A percentile compares a stretch with the other conserved stretches of the same genome.
phyloP scores from a whole-genome alignment of 2,888 invertebrate genomes.

The Torymus aiolomorphi region DNA sequence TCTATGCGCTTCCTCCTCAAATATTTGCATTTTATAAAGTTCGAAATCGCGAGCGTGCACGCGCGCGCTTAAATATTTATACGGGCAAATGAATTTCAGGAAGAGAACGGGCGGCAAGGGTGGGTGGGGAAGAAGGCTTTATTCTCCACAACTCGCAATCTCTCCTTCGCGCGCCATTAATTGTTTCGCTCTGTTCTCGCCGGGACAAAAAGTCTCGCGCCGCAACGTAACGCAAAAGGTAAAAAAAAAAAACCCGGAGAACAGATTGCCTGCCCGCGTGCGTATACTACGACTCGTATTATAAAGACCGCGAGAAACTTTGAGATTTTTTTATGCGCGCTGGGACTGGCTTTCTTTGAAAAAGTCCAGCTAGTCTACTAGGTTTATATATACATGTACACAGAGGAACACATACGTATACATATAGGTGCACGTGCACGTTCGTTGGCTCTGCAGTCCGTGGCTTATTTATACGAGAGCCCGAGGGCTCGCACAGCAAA shows the following conservation, averaged over 20 bases:
- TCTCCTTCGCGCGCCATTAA: background rate
- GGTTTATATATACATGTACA: too few relatives aligned
- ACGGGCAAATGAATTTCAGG: conserved; percentile 26
- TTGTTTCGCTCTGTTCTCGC: background rate
- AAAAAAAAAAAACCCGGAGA: background rate
- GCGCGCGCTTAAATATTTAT: conserved; percentile 25
- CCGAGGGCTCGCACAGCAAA: conserved; percentile 2
- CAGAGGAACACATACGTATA: too few relatives aligned
- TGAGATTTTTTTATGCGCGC: conserved; percentile 8
- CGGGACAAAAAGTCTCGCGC: too few relatives aligned
- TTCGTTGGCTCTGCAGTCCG: background rate
- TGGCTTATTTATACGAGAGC: conserved; percentile 49
- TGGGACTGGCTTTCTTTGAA: background rate
- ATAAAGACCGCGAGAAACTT: background rate
- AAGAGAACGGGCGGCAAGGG: too few relatives aligned
- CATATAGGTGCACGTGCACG: too few relatives aligned
- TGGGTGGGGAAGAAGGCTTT: too few relatives aligned
- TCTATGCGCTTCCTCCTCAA: background rate
- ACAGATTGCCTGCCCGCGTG: conserved; percentile 1
- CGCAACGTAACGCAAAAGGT: background rate
- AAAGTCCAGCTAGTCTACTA: background rate
- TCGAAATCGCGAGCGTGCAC: background rate
- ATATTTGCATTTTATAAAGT: conserved; percentile 14
- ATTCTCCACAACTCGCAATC: background rate
- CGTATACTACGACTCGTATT: too few relatives aligned